phyloP scores from a whole-genome alignment of 92 coral and sea anemone genomes.

The Hydrozoanthus gracilis region DNA sequence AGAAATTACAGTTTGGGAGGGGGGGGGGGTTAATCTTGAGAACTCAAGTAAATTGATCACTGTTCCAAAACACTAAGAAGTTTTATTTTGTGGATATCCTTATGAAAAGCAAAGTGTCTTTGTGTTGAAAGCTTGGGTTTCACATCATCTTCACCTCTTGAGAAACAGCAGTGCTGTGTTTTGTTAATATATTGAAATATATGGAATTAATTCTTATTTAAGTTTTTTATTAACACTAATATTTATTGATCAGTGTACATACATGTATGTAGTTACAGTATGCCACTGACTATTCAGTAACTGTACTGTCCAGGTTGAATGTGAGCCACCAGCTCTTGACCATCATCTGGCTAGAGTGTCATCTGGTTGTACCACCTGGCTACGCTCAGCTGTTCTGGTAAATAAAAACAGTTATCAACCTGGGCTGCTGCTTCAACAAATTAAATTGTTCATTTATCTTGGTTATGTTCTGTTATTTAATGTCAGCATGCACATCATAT shows the following conservation, averaged over 20 bases:
- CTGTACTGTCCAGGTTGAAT: conserved; percentile 44
- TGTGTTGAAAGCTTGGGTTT: too few species aligned
- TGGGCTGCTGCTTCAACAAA: not conserved
- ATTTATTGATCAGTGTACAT: conserved; percentile 5
- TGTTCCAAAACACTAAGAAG: too few species aligned
- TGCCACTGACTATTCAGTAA: conserved; percentile 26
- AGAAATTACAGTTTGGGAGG: too few species aligned
- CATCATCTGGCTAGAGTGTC: conserved; percentile 15
- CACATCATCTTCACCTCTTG: too few species aligned
- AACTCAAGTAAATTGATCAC: too few species aligned
- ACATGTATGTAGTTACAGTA: not conserved
- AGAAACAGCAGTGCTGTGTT: too few species aligned
- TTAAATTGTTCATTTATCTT: conserved; percentile 8
- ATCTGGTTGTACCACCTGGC: not conserved
- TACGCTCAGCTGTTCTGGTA: conserved; percentile 24
- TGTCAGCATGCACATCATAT: not conserved
- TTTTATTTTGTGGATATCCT: too few species aligned
- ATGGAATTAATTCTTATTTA: too few species aligned
- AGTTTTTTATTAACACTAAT: not conserved
- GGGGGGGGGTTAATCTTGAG: too few species aligned
- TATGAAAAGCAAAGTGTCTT: too few species aligned
- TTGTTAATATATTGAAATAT: too few species aligned
- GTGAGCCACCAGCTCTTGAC: conserved; percentile 23
- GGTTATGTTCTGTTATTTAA: conserved; percentile 28
- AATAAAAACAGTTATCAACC: not conserved